phyloP scores from a whole-genome alignment of 2,888 invertebrate species.

The Lochmaea crataegi region DNA sequence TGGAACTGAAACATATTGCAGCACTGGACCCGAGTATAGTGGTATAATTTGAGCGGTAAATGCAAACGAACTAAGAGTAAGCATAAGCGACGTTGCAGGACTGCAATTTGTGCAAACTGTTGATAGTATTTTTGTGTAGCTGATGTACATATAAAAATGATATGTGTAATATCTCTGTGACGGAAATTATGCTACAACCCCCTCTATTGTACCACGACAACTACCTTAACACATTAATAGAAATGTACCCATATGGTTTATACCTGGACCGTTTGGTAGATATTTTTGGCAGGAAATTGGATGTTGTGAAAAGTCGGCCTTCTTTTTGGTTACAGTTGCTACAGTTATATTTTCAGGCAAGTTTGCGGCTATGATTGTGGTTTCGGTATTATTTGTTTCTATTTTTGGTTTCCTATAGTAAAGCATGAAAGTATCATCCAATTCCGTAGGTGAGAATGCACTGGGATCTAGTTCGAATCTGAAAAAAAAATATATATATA shows the following conservation, averaged over 20 bases:
- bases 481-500: constrained; percentile 37
- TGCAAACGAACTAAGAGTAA: too few relatives aligned
- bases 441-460: constrained; percentile 77
- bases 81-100: too few relatives aligned
- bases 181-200: too few relatives aligned
- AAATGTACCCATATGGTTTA: neutral
- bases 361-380: constrained; percentile 42
- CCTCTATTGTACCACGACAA: neutral
- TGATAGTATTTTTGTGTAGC: too few relatives aligned
- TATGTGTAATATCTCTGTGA: too few relatives aligned
- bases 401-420: constrained; percentile 68
- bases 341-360: constrained; percentile 38
- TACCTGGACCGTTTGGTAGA: constrained; percentile 57
- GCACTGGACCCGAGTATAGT: too few relatives aligned
- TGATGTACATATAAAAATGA: too few relatives aligned
- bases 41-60: too few relatives aligned
- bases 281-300: constrained; percentile 77
- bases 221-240: constrained; percentile 1
- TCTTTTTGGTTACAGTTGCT: constrained; percentile 36
- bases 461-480: constrained; percentile 70
- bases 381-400: constrained; percentile 46
- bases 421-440: constrained; percentile 77
- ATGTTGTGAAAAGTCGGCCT: constrained; percentile 71
- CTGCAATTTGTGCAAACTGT: too few relatives aligned
- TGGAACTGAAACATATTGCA: too few relatives aligned